A percentile compares a stretch with the other conserved stretches of the same genome.
phyloP scores from a whole-genome alignment of 2,888 invertebrate species.

The Lasioglossum villosulum region DNA sequence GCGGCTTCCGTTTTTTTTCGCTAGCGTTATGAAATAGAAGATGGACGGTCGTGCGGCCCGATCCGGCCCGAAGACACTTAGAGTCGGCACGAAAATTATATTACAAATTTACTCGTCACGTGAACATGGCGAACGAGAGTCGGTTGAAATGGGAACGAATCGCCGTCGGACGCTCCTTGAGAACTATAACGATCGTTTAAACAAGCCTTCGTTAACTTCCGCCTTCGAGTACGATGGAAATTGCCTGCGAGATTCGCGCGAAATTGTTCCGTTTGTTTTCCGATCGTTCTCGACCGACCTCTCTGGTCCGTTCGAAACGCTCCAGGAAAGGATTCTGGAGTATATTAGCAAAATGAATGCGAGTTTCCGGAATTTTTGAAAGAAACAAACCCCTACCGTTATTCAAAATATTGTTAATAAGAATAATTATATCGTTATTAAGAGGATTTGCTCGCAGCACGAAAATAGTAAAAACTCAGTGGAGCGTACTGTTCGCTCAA shows the following conservation, averaged over 20 bases:
- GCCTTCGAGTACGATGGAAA: background rate
- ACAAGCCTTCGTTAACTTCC: conserved; percentile 14
- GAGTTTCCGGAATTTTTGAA: too few species aligned
- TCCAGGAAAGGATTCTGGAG: too few species aligned
- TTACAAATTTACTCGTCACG: background rate
- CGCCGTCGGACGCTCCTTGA: background rate
- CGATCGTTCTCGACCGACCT: background rate
- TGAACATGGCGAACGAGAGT: background rate
- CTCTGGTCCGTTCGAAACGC: background rate
- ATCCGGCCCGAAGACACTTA: background rate
- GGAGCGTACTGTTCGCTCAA: background rate
- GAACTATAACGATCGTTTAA: background rate
- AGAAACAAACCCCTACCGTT: too few species aligned
- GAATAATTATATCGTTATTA: too few species aligned
- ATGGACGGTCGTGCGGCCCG: too few species aligned
- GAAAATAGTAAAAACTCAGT: background rate
- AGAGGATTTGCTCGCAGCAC: background rate
- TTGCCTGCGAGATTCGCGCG: conserved; percentile 1
- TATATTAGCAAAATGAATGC: too few species aligned
- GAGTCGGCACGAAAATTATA: background rate
- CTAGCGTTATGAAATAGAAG: background rate
- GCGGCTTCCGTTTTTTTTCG: background rate
- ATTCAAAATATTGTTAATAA: too few species aligned
- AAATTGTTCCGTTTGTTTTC: background rate
- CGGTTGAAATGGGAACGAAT: background rate